Percentiles rank a stretch among this genome's conserved stretches.
Evolutionary conservation across 2,113 vertebrate genomes (phyloP).

Genomic region (Ornithorhynchus anatinus): DNA sequence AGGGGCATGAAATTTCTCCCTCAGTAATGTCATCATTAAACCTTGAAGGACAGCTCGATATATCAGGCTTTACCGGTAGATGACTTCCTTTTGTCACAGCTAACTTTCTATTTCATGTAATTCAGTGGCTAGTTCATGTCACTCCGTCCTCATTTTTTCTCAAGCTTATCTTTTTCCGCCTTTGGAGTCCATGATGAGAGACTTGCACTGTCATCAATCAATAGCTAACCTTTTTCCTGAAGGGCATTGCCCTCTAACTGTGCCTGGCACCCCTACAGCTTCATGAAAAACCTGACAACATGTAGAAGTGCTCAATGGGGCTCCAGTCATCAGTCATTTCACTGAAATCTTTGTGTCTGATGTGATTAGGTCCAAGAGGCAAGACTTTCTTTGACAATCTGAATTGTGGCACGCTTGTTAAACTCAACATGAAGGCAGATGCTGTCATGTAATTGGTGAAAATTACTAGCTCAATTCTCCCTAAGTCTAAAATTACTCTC

Average conservation of each 20-base stretch:
- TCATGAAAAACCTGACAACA: not conserved
- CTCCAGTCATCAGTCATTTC: not conserved
- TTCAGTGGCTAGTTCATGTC: not conserved
- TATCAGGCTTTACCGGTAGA: not conserved
- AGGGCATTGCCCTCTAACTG: not conserved
- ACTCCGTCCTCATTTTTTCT: not conserved
- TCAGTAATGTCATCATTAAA: too few species aligned
- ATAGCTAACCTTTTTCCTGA: not conserved
- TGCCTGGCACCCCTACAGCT: fast-evolving
- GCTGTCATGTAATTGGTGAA: fast-evolving
- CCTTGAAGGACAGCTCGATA: too few species aligned
- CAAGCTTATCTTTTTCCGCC: not conserved
- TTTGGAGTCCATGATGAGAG: not conserved
- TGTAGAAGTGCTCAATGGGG: not conserved
- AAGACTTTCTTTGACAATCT: not conserved
- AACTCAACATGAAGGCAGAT: not conserved
- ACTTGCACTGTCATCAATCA: not conserved
- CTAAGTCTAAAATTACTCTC: too few species aligned
- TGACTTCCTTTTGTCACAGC: not conserved
- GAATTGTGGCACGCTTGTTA: not conserved
- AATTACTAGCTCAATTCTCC: too few species aligned
- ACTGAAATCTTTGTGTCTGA: not conserved
- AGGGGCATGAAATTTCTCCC: too few species aligned
- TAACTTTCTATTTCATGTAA: not conserved
- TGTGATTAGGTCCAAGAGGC: not conserved